Evolutionary conservation across 2,888 invertebrate species (phyloP), one percentile per base, ranked within the genome.

Genomic region (Drosophila fulvimacula): DNA sequence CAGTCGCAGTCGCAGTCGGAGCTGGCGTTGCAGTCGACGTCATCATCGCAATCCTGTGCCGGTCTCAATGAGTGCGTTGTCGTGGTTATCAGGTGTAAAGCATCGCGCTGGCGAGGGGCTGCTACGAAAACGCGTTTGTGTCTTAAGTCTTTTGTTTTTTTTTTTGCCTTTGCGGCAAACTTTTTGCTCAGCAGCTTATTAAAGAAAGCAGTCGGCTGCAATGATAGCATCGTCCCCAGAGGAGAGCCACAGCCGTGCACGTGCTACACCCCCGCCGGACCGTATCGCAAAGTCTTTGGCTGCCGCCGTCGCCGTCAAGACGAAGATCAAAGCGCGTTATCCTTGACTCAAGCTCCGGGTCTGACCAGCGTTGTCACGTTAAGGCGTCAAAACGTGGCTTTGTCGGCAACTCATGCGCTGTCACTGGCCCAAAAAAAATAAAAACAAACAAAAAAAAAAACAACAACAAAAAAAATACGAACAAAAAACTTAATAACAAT

Each of bases 11-110:
- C 3, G 60, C 53, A 52, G 52, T 73, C 88, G 30, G 5, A 9
- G 41, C 19, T 17, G 55, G 3, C 39, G 24, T 17, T 2, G 53
- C 59, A 57, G 51, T 75, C 86, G 52, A 48, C 46, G 27, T 38
- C 52, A 38, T 19, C 30, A 32, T 17, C 30, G 58, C 67, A 56
- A 48, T 81, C 89, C 81, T 86, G 87, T 75, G 81, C 70, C 76
- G 73, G 70, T 46, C 84, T 83, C 71, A 84, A 72, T 84, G 82
- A 70, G 66, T 71, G 64, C 59, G 72, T 52, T 52, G 53, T 64
- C 61, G 61, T 72, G 64, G 68, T 85, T 85, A 85, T 85, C 85
- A 85, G 85, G 85, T 85, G 85, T 89, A 85, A 85, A 88, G 82
- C 88, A 85, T 85, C 85, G 75, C 82, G 55, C 44, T 32, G 19